Evolutionary conservation across 2,113 vertebrate genomes (phyloP).

Genomic region (Esox niger): DNA sequence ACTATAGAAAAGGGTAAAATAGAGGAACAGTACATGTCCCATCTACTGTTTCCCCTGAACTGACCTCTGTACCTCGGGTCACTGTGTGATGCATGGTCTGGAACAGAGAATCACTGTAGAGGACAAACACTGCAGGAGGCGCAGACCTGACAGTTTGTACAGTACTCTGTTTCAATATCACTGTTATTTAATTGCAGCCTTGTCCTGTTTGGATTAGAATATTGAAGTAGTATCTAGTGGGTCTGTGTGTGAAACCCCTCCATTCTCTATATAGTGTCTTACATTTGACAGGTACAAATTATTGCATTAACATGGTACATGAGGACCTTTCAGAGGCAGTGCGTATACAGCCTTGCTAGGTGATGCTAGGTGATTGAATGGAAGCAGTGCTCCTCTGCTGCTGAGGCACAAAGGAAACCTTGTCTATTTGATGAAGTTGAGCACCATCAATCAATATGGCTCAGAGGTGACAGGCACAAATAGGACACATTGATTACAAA

Average conservation of each 20-base stretch:
- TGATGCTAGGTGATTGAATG: constrained; percentile 7
- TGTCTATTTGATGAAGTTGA: constrained; percentile 12
- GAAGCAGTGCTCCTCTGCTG: neutral
- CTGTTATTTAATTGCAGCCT: no score
- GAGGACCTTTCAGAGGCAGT: neutral
- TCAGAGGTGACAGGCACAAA: constrained; percentile 13
- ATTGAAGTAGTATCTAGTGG: neutral
- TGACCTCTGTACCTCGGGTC: neutral
- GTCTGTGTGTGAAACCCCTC: no score
- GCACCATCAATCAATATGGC: constrained; percentile 15
- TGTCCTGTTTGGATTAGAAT: neutral
- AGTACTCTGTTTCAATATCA: no score
- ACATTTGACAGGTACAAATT: no score
- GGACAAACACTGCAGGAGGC: constrained; percentile 1
- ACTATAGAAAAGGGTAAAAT: neutral
- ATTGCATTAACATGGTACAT: no score
- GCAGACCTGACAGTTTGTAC: neutral
- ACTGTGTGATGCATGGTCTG: constrained; percentile 1
- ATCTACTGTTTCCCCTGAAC: neutral
- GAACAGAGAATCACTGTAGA: neutral
- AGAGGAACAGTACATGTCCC: neutral
- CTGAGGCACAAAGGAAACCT: constrained; percentile 7
- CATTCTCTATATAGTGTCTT: no score
- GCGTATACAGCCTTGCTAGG: neutral
- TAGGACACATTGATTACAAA: constrained; percentile 23